Base-by-base conservation (phyloP, 2,797 vertebrate genomes). In the Alca torda region DNA sequence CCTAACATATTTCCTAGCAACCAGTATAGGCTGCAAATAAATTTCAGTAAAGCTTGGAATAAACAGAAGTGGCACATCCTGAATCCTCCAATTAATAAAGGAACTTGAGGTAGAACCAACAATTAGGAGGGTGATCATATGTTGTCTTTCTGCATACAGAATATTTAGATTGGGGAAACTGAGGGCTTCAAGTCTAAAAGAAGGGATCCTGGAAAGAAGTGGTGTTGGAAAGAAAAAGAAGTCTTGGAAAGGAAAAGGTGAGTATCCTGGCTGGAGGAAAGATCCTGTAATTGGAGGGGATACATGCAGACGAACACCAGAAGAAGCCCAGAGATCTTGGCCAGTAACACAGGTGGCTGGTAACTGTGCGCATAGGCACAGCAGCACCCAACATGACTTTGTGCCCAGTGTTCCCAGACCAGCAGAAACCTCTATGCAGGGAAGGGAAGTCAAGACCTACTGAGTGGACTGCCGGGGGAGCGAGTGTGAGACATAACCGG, bases 401-500 rank as follows among this genome's bases (percentile, higher is more conserved):
- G 10, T 65, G 31, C 25, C 19, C 46, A 23, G 14, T 43, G n/a
- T 61, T 77, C 31, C 43, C 56, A 56, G 41, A 61, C 4, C 33
- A 70, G 35, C 17, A 51, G 26, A 57, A 33, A 33, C 9, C 19
- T 53, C 61, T 1, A 1, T 45, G 16, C 18, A 81, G 19, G 16
- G 35, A 54, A 88, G 16, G 11, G 8, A 69, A 54, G 20, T 15
- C 3, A 2, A 59, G 20, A 57, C 14, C 33, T 64, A 33, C 13
- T 21, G 9, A 45, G 11, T 30, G 6, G 9, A 13, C 7, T 72
- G 9, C 8, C 67, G 4, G 9, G 7, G 1, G 15, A 59, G 11
- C 0, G 5, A 68, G 4, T 10, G 6, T 15, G 39, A 50, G 23
- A 56, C 0, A 8, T 17, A 46, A 68, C n/a, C 4, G 16, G 3